A percentile compares a stretch with the other conserved stretches of the same genome.
phyloP scores from a whole-genome alignment of 2,888 invertebrate species.

The Masnerella sp. region DNA sequence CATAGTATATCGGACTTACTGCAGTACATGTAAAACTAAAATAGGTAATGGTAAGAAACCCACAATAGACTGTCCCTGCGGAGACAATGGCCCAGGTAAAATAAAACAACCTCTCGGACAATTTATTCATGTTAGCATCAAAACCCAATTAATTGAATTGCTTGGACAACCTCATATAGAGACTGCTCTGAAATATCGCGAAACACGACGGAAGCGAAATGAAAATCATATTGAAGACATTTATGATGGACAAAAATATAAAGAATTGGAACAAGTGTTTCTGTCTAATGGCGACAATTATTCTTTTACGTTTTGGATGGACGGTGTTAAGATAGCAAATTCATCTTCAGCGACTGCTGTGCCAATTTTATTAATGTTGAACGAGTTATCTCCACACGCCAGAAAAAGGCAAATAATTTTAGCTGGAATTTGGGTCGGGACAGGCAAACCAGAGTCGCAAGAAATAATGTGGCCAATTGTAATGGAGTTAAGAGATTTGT shows the following conservation, averaged over 20 bases:
- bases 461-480: constrained; percentile 3
- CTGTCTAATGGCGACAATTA: constrained; percentile 9
- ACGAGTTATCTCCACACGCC: constrained; percentile 18
- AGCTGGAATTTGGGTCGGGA: constrained; percentile 9
- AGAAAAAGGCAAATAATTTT: constrained; percentile 25
- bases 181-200: constrained; percentile 3
- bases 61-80: constrained; percentile 64
- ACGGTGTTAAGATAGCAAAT: constrained; percentile 10
- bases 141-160: constrained; percentile 6
- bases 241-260: constrained; percentile 15
- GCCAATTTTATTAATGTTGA: constrained; percentile 6
- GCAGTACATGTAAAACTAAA: neutral
- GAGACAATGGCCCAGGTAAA: constrained; percentile 4
- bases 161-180: neutral
- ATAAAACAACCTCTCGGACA: constrained; percentile 11
- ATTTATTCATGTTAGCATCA: constrained; percentile 17
- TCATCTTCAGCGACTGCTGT: constrained; percentile 6
- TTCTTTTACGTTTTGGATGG: constrained; percentile 20
- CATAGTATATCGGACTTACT: neutral
- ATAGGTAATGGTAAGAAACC: constrained; percentile 53
- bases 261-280: neutral
- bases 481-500: constrained; percentile 11
- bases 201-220: constrained; percentile 9
- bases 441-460: neutral
- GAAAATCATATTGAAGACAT: constrained; percentile 11